Evolutionary conservation across 53 echinoderm and acorn worm species (phyloP).

Genomic region (Antedon mediterranea): DNA sequence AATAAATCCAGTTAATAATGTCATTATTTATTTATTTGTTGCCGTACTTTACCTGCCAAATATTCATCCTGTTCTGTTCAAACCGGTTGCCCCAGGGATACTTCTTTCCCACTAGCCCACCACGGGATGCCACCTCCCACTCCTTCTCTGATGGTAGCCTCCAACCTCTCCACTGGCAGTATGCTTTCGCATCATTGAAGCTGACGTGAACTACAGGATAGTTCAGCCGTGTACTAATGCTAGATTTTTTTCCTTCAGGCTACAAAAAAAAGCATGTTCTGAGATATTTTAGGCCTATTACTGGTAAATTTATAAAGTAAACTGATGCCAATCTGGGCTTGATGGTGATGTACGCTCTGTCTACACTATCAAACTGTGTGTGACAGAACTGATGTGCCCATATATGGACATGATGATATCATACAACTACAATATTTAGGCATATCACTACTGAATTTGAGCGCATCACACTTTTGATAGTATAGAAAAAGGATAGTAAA

Average conservation of each 20-base stretch:
- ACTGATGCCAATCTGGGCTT: too few relatives aligned
- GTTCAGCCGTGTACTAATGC: conserved; percentile 38
- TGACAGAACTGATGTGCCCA: too few relatives aligned
- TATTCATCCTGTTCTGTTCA: conserved; percentile 70
- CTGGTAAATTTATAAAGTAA: too few relatives aligned
- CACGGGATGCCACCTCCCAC: conserved; percentile 88
- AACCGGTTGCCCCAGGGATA: conserved; percentile 85
- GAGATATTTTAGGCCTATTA: too few relatives aligned
- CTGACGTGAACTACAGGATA: conserved; percentile 74
- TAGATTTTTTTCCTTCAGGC: conserved; percentile 77
- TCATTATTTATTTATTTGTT: background rate
- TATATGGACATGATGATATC: too few relatives aligned
- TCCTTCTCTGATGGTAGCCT: conserved; percentile 71
- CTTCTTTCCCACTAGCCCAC: conserved; percentile 53
- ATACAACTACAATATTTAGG: too few relatives aligned
- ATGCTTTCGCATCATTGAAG: conserved; percentile 58
- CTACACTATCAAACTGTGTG: too few relatives aligned
- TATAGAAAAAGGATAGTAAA: too few relatives aligned
- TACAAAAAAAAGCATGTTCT: conserved; percentile 2
- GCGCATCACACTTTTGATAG: too few relatives aligned
- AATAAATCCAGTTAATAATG: too few relatives aligned
- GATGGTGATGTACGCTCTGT: too few relatives aligned
- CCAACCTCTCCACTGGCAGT: conserved; percentile 87
- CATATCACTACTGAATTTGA: too few relatives aligned
- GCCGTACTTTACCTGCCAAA: conserved; percentile 50